These are phyloP conservation scores for Drosophila mercatorum DNA, from an alignment of 2,888 invertebrate species.

Conservation along the genomic window DNA sequence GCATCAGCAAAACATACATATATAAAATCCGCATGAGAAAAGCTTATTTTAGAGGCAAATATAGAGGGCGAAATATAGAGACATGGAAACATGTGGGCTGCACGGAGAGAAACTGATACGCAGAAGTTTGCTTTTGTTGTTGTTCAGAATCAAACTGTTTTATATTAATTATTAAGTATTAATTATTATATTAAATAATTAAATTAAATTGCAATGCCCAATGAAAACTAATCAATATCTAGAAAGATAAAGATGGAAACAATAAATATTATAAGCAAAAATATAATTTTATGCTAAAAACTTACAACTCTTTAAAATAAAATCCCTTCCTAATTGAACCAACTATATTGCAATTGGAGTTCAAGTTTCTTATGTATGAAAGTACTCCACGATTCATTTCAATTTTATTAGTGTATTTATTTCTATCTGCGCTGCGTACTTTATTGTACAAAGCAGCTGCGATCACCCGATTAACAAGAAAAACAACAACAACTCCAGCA, in stretches of 20 bases:
- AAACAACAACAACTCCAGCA: conserved; percentile 1
- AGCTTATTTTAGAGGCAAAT: conserved; percentile 1
- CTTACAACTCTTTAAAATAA: neutral
- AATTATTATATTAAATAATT: too few species aligned
- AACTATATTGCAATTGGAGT: neutral
- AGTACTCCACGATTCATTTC: neutral
- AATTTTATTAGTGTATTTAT: conserved; percentile 1
- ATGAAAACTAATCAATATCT: too few species aligned
- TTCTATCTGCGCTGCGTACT: conserved; percentile 23
- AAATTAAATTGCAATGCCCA: too few species aligned
- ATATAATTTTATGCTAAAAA: too few species aligned
- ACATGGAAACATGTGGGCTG: neutral
- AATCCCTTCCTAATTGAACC: neutral
- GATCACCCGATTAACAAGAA: conserved; percentile 50
- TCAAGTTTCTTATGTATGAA: neutral
- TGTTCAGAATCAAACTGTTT: too few species aligned
- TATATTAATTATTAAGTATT: too few species aligned
- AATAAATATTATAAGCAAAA: too few species aligned
- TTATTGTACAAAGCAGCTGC: conserved; percentile 28
- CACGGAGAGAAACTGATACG: neutral
- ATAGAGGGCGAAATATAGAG: neutral
- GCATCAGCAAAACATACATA: conserved; percentile 16
- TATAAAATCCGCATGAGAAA: conserved; percentile 4
- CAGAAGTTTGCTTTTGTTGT: neutral
- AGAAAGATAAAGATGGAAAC: too few species aligned